Evolutionary conservation across 35 echinoderm and acorn worm species (phyloP).

Genomic region (Ophioderma brevispina): DNA sequence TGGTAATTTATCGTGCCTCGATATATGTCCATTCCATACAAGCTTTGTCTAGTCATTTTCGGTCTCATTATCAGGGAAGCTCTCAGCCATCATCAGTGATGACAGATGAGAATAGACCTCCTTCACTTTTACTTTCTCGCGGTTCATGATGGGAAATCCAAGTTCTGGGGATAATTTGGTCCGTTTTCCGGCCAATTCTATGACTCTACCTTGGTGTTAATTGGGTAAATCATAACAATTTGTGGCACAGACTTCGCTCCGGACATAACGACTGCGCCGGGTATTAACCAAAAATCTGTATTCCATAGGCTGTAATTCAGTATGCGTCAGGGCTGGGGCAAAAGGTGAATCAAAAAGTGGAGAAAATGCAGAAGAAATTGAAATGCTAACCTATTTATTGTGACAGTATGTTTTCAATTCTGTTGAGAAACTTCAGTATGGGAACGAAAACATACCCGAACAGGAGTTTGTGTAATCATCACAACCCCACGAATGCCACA

Average conservation of each 20-base stretch:
- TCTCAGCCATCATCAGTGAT: neutral
- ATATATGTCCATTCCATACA: neutral
- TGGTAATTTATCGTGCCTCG: neutral
- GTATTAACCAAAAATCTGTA: neutral
- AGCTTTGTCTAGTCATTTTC: neutral
- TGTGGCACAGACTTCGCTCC: neutral
- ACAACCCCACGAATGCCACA: neutral
- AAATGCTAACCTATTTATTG: neutral
- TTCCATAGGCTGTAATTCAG: neutral
- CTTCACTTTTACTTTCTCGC: neutral
- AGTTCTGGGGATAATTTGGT: neutral
- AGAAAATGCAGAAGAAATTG: neutral
- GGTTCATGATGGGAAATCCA: slow-evolving; percentile 1
- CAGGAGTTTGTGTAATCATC: neutral
- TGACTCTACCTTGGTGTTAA: neutral
- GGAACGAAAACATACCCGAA: neutral
- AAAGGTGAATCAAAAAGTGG: neutral
- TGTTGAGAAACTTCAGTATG: neutral
- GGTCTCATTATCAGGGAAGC: neutral
- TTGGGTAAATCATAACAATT: neutral
- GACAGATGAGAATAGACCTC: neutral
- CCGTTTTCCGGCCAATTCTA: neutral
- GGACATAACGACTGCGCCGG: neutral
- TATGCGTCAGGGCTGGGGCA: neutral
- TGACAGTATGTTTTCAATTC: neutral